Evolutionary conservation across 1,140 invertebrate species (phyloP), one percentile per base, ranked within the genome.

Genomic region (Meteorus sp.): DNA sequence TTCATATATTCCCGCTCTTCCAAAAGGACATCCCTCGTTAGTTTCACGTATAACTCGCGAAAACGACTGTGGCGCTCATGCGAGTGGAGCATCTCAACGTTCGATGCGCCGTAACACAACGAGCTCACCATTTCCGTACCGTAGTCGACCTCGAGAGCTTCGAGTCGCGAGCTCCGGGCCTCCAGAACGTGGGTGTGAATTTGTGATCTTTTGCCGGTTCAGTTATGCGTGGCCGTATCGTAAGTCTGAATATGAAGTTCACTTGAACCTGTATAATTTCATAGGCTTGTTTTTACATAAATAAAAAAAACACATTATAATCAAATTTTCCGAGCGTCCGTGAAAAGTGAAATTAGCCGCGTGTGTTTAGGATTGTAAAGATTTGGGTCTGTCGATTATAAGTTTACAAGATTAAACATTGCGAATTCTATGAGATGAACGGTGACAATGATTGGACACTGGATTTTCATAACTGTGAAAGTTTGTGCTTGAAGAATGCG

Each of bases 141-240:
- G 70, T 73, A 75, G 73, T 75, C 60, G 66, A 67, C 69, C 70
- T 67, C 67, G 70, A 60, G 73, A 67, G 59, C 69, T 67, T 72
- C 72, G 67, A 62, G 63, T 66, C 54, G 69, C 62, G 29, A 41
- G 55, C 41, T 60, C 41, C 25, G 44, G 41, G 22, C 15, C 25
- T n/a, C n/a, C 31, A 19, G 29, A 31, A 15, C 52, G 45, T 29
- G 53, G n/a, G 54, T 60, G 55, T 59, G 56, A 35, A 43, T 59
- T 59, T 33, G 33, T 37, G 37, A 41, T 47, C 31, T n/a, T n/a
- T 33, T 59, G 48, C 44, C 57, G 56, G 57, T 62, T 44, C 22
- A 29, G 54, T 25, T 51, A 23, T 52, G 19, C 25, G 31, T 23
- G n/a, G n/a, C n/a, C n/a, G n/a, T n/a, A n/a, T 41, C 3, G 25